Evolutionary conservation across 2,113 vertebrate species (phyloP).

Genomic region (Phalacrocorax aristotelis): DNA sequence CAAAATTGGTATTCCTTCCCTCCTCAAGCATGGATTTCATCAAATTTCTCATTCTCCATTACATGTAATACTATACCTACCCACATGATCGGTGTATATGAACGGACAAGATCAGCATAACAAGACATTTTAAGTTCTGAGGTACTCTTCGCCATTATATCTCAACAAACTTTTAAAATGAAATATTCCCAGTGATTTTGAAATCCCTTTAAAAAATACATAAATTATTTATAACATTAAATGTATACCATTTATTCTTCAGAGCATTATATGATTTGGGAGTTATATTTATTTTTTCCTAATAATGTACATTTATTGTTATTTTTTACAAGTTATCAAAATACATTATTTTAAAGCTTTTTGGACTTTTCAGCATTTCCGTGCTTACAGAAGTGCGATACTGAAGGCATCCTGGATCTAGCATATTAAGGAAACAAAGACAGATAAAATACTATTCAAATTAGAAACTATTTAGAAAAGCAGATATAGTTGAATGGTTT

Average conservation of each 20-base stretch:
- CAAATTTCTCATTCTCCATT: slow-evolving; percentile 47
- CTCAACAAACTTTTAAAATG: not conserved
- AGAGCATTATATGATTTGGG: not conserved
- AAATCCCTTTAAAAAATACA: not conserved
- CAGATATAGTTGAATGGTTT: not conserved
- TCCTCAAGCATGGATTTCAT: slow-evolving; percentile 41
- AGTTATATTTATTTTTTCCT: not conserved
- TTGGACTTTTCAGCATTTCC: not conserved
- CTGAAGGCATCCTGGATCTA: not conserved
- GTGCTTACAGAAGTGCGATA: not conserved
- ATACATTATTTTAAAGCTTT: not conserved
- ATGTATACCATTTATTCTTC: not conserved
- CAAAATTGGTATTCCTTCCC: not conserved
- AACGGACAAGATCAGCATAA: slow-evolving; percentile 25
- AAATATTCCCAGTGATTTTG: not conserved
- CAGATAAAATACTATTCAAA: not conserved
- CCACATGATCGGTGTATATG: slow-evolving; percentile 11
- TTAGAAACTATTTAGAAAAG: not conserved
- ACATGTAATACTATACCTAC: slow-evolving; percentile 33
- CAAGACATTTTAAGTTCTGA: slow-evolving; percentile 14
- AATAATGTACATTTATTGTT: not conserved
- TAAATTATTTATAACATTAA: not conserved
- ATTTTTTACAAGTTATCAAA: not conserved
- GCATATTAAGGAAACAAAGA: not conserved
- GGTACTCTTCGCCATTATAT: not conserved